Evolutionary conservation across 2,888 invertebrate species (phyloP).

Genomic region (Torymus tubicola): DNA sequence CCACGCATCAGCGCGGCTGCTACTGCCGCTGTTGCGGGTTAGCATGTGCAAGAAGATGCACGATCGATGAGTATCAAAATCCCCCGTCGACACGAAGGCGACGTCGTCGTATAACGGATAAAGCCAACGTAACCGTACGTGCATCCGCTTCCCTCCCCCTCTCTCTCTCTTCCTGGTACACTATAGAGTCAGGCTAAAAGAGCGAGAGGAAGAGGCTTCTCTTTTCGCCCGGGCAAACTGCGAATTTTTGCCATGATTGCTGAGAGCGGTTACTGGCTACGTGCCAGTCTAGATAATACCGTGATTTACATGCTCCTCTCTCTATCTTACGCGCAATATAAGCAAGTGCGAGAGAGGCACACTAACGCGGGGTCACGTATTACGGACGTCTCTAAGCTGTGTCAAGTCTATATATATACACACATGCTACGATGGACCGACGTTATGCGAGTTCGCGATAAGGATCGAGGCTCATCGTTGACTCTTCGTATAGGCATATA

Average conservation of each 20-base stretch:
- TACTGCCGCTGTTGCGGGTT: no score
- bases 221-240: slow-evolving; percentile 9
- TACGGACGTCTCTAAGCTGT: background rate
- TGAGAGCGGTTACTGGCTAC: slow-evolving; percentile 53
- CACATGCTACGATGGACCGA: slow-evolving; percentile 3
- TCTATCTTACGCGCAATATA: background rate
- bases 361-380: slow-evolving; percentile 27
- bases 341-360: background rate
- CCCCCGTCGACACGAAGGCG: no score
- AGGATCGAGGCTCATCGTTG: background rate
- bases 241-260: slow-evolving; percentile 48
- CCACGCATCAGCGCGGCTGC: no score
- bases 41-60: no score
- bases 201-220: background rate
- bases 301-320: slow-evolving; percentile 54
- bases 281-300: slow-evolving; percentile 58
- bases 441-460: background rate
- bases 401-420: background rate
- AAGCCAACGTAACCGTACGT: no score
- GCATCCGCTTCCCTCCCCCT: no score
- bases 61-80: no score
- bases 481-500: no score
- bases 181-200: background rate
- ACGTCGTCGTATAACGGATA: no score
- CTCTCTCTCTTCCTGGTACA: no score